These are phyloP conservation scores for Caenorhabditis sp. DNA, from an alignment of 2,888 invertebrate species.

Conservation along the genomic window DNA sequence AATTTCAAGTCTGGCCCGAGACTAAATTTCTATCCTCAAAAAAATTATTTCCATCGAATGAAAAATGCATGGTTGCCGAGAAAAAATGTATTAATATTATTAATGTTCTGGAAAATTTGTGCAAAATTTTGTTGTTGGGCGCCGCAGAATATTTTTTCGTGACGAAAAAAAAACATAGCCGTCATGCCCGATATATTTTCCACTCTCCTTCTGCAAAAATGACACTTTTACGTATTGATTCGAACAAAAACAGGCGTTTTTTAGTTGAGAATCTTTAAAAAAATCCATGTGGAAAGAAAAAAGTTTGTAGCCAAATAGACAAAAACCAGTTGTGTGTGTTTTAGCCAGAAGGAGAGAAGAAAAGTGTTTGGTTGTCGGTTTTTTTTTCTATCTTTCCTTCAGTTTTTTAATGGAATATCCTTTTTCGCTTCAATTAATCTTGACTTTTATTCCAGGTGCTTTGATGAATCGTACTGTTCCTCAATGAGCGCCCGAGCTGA, in stretches of 20 bases:
- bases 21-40: no score
- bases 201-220: no score
- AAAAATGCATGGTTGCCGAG: no score
- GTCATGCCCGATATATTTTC: no score
- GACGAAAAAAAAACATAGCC: no score
- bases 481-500: conserved; percentile 27
- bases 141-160: no score
- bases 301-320: background rate
- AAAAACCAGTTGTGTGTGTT: background rate
- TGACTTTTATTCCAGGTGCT: conserved; percentile 29
- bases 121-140: no score
- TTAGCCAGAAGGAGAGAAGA: background rate
- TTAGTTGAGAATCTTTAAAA: background rate
- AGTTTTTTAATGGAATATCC: background rate
- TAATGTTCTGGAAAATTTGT: no score
- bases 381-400: background rate
- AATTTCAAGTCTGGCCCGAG: no score
- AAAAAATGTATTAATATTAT: no score
- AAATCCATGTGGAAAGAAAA: background rate
- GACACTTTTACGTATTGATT: background rate
- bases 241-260: background rate
- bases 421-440: background rate
- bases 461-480: conserved; percentile 40
- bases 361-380: background rate
- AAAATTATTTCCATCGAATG: no score